A percentile compares a stretch with the other conserved stretches of the same genome.
These are phyloP conservation scores for Miniopterus natalensis DNA, from an alignment of 2,113 vertebrate genomes.

Conservation along the genomic window DNA sequence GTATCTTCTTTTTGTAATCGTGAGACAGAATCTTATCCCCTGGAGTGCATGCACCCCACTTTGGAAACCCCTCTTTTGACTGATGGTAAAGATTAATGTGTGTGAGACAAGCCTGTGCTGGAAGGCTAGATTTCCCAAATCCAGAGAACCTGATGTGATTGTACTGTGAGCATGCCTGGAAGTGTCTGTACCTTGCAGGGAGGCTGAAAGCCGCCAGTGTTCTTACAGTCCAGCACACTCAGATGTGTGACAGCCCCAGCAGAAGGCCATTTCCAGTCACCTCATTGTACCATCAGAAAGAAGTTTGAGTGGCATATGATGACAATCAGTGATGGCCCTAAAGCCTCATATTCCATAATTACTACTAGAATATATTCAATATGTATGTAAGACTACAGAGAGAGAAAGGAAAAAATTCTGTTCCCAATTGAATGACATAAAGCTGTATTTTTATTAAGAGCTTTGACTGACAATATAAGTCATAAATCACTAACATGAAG, in stretches of 20 bases:
- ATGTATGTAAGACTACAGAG: slow-evolving; percentile 60
- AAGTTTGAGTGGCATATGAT: slow-evolving; percentile 70
- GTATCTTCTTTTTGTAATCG: slow-evolving; percentile 20
- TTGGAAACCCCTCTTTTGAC: not conserved
- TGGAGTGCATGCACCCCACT: not conserved
- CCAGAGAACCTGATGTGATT: not conserved
- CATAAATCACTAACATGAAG: slow-evolving; percentile 75
- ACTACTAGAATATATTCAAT: slow-evolving; percentile 72
- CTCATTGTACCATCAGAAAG: slow-evolving; percentile 44
- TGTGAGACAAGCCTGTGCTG: not conserved
- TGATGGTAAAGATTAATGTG: not conserved
- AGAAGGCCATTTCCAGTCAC: slow-evolving; percentile 3
- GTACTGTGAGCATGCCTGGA: not conserved
- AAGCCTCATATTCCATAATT: slow-evolving; percentile 76
- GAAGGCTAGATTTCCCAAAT: not conserved
- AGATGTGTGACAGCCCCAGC: not conserved
- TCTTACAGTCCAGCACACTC: not conserved
- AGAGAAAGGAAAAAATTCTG: slow-evolving; percentile 57
- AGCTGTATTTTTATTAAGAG: slow-evolving; percentile 81
- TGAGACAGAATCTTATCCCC: slow-evolving; percentile 15
- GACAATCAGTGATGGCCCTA: slow-evolving; percentile 55
- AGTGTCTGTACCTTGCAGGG: not conserved
- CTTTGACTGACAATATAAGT: slow-evolving; percentile 79
- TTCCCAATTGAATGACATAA: slow-evolving; percentile 74
- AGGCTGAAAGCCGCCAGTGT: not conserved